Conservation (phyloP, 2,797 vertebrate species). For the Steatocranus sp. region DNA sequence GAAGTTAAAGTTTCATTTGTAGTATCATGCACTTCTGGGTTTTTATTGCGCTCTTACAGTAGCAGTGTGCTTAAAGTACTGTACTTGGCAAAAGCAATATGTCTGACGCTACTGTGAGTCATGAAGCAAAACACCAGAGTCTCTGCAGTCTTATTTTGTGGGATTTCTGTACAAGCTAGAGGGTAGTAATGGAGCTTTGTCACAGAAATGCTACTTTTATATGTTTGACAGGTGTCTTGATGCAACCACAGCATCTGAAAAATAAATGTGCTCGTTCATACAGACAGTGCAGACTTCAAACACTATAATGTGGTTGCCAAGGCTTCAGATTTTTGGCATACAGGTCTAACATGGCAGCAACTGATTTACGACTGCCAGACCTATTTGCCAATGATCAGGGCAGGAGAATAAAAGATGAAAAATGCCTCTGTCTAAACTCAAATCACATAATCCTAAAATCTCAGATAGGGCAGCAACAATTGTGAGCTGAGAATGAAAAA, state of each 20-base stretch:
- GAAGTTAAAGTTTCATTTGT: conserved; percentile 29
- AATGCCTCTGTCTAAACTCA: conserved; percentile 5
- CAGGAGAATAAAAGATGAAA: conserved; percentile 6
- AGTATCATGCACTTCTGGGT: background rate
- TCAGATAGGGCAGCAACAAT: background rate
- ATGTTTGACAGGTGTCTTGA: too few relatives aligned
- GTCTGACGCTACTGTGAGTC: conserved; percentile 20
- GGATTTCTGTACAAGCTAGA: background rate
- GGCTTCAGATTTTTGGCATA: conserved; percentile 15
- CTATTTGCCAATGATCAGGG: conserved; percentile 10
- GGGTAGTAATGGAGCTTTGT: too few relatives aligned
- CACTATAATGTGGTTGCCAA: background rate
- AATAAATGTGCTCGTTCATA: background rate
- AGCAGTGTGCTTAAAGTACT: background rate
- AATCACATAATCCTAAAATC: conserved; percentile 20
- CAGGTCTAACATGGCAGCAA: conserved; percentile 5
- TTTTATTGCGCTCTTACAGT: background rate
- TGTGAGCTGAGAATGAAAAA: background rate
- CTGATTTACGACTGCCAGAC: conserved; percentile 22
- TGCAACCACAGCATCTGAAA: background rate
- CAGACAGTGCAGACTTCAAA: background rate
- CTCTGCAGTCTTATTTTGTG: conserved; percentile 3
- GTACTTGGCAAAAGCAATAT: conserved; percentile 34
- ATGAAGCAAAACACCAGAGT: conserved; percentile 18
- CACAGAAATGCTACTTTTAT: too few relatives aligned